Conservation (phyloP, 2,113 vertebrate species). For the Osmerus mordax region DNA sequence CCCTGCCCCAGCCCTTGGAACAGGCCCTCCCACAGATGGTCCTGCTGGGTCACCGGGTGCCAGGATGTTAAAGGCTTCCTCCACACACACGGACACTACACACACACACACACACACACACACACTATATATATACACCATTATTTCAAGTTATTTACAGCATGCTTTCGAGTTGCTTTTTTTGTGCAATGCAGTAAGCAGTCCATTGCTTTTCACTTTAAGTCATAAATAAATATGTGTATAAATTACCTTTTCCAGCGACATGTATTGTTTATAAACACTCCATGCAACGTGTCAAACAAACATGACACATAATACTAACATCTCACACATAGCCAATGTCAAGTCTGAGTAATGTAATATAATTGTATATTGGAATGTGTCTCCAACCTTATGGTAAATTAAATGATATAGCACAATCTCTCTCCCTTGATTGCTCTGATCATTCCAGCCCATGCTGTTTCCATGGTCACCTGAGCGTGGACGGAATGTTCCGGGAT, state of each 20-base stretch:
- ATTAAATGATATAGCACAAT: conserved; percentile 26
- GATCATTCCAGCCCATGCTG: conserved; percentile 17
- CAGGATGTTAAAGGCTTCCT: conserved; percentile 34
- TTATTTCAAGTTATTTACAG: conserved; percentile 13
- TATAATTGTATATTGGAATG: no score
- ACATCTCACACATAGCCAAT: no score
- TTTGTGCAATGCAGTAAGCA: not conserved
- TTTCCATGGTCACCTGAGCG: conserved; percentile 13
- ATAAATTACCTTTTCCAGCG: no score
- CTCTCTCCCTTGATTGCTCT: conserved; percentile 2
- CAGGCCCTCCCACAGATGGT: conserved; percentile 75
- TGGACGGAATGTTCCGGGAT: conserved; percentile 22
- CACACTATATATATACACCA: not conserved
- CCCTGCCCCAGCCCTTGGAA: conserved; percentile 59
- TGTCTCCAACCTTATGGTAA: not conserved
- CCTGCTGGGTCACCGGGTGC: conserved; percentile 47
- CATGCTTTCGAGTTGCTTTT: not conserved
- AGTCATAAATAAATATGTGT: no score
- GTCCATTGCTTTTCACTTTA: conserved; percentile 48
- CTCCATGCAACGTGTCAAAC: no score
- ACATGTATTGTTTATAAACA: no score
- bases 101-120: conserved; percentile 63
- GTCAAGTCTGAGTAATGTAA: no score
- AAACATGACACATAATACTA: no score
- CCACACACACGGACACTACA: conserved; percentile 44